Evolutionary conservation across 2,888 invertebrate genomes (phyloP), one percentile per base, ranked within the genome.

Genomic region (Capitulum mitella): DNA sequence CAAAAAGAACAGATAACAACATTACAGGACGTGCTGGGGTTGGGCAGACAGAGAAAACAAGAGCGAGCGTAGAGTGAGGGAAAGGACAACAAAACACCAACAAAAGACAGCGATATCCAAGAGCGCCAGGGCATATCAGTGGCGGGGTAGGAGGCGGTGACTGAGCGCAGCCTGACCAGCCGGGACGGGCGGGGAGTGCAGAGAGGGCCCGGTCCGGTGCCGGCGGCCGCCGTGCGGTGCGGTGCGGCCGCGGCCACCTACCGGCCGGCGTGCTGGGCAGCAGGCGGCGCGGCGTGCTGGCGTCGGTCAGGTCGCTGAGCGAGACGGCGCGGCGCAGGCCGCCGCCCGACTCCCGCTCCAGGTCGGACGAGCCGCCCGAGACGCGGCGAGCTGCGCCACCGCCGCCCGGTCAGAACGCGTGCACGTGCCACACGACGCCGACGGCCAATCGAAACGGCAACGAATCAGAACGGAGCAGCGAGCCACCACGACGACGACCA

Each of bases 271-370:
- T 89, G 86, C 90, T 86, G 82, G 90, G 90, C 84, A 90, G 89
- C 79, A 89, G 89, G 85, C 89, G 89, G 83, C 89, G 89, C 82
- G 88, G 89, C 29, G 82, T 81, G 78, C 81, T 79, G 51, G 83
- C 83, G 80, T 83, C 83, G 79, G 91, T 90, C 82, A 92, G 89
- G 86, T 93, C 93, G 83, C 92, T 92, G 83, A 93, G 89, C 80
- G 93, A 93, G 86, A 92, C 92, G 83, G 93, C 92, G 82, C 93
- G 89, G 83, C 93, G 88, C 88, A 93, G 91, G 82, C 91, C 91
- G 74, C 81, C 80, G 2, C 77, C 78, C 29, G 3, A n/a, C 19
- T 32, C 76, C 22, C 40, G 26, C 76, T 79, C 79, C 32, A 75
- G 80, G 78, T 79, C 75, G 37, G 78, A 78, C 29, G 78, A 64